Base-by-base conservation (phyloP, 2,888 invertebrate species). In the Amblyteles armatorius region DNA sequence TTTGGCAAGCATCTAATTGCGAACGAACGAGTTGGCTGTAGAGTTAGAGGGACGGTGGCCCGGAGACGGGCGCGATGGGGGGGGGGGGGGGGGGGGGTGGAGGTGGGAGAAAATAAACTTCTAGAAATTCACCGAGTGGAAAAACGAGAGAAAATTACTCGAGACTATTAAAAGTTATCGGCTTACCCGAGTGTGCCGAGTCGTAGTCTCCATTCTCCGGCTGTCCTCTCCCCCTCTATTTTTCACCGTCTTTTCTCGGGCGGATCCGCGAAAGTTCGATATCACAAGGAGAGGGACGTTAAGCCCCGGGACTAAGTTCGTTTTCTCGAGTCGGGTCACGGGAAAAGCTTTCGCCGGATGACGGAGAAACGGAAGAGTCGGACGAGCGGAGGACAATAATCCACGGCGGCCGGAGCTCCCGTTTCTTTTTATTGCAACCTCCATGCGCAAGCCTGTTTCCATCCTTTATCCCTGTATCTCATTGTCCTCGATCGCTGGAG, bases 161-260 rank as follows among this genome's bases (percentile, higher is more conserved):
- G 79, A 87, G 86, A 86, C 88, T 87, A 88, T 90, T 88, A 88
- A 88, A 90, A 89, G 88, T 90, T 88, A 87, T 89, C 85, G 87
- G 87, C 77, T 87, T 85, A 86, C n/a, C 60, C 44, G 73, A 11
- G 63, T 33, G 29, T 68, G 73, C 26, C 36, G 26, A 29, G 40
- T 2, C 60, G 36, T 71, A 19, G 44, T 60, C 29, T 3, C 57
- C 36, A 7, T 19, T 40, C 33, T 36, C 16, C 7, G n/a, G 36
- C 36, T 9, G 67, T 13, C 16, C 29, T 36, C 6, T 65, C 5
- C 11, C 9, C 16, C 19, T 19, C 29, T 36, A 26, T 19, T 57
- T 63, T 50, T 48, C 48, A 33, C 2, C 36, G 36, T 40, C 44
- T 48, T 44, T 74, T 65, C 69, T 48, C 19, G 33, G 40, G 48